Evolutionary conservation across 2,888 invertebrate genomes (phyloP).

Genomic region (Drosophila mimetica): DNA sequence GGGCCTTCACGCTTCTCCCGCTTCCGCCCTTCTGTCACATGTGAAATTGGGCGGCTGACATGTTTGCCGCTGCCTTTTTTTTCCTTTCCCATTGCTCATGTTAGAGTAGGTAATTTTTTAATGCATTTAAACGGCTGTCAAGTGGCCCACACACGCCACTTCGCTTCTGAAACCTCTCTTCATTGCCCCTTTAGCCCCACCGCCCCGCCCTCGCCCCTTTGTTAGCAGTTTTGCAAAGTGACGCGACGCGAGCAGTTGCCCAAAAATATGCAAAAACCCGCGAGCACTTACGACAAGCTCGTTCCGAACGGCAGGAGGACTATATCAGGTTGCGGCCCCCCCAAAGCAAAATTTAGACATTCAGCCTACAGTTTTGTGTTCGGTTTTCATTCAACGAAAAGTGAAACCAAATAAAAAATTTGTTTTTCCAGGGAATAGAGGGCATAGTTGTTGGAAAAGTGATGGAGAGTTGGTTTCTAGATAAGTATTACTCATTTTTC

Average conservation of each 20-base stretch:
- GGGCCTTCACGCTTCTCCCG: constrained; percentile 22
- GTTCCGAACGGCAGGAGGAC: constrained; percentile 12
- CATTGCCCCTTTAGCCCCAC: constrained; percentile 12
- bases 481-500: background rate
- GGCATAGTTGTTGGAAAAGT: background rate
- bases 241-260: constrained; percentile 42
- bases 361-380: constrained; percentile 37
- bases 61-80: constrained; percentile 50
- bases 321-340: constrained; percentile 25
- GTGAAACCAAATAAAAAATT: constrained; percentile 37
- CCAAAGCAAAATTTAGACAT: constrained; percentile 62
- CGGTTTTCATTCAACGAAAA: constrained; percentile 48
- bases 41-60: constrained; percentile 56
- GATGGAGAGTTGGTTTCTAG: background rate
- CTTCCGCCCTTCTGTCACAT: constrained; percentile 53
- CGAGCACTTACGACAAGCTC: constrained; percentile 41
- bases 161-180: constrained; percentile 9
- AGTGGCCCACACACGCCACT: constrained; percentile 60
- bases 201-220: too few relatives aligned
- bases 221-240: constrained; percentile 46
- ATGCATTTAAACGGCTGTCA: constrained; percentile 78
- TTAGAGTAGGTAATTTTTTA: constrained; percentile 68
- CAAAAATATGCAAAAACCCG: constrained; percentile 57
- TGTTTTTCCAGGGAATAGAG: background rate
- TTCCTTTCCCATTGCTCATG: constrained; percentile 28